phyloP scores from a whole-genome alignment of 2,797 vertebrate genomes.

The Onychomys arenicola region DNA sequence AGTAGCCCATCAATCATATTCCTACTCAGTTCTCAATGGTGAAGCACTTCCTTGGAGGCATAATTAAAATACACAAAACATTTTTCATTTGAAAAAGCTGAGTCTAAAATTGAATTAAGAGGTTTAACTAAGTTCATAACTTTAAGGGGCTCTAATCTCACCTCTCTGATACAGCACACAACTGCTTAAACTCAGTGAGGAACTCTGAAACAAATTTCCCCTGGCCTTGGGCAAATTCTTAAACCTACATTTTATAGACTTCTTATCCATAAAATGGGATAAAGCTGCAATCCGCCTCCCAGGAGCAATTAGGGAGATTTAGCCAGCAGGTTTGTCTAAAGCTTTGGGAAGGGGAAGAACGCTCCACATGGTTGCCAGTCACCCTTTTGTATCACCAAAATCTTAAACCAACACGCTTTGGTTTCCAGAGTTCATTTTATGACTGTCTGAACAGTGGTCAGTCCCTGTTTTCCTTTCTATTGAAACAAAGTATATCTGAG shows the following conservation, averaged over 20 bases:
- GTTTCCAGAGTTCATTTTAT: conserved; percentile 8
- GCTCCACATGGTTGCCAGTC: background rate
- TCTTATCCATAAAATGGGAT: conserved; percentile 74
- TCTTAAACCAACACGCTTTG: background rate
- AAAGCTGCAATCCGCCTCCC: conserved; percentile 58
- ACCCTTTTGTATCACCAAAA: conserved; percentile 21
- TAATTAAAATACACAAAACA: conserved; percentile 32
- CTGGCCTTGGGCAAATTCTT: conserved; percentile 25
- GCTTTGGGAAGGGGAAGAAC: background rate
- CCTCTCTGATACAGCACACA: background rate
- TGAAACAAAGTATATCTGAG: conserved; percentile 5
- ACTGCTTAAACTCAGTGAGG: background rate
- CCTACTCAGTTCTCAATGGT: background rate
- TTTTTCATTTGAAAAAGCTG: conserved; percentile 36
- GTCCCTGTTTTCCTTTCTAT: background rate
- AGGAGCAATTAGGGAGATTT: conserved; percentile 62
- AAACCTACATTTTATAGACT: conserved; percentile 51
- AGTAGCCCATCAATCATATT: background rate
- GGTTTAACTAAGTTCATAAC: background rate
- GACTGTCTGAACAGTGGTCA: background rate
- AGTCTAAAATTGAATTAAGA: background rate
- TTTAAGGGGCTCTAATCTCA: background rate
- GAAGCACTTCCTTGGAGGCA: background rate
- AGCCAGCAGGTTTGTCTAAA: background rate
- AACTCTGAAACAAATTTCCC: conserved; percentile 18